phyloP scores from a whole-genome alignment of 2,113 vertebrate genomes.

The Platysternon megacephalum region DNA sequence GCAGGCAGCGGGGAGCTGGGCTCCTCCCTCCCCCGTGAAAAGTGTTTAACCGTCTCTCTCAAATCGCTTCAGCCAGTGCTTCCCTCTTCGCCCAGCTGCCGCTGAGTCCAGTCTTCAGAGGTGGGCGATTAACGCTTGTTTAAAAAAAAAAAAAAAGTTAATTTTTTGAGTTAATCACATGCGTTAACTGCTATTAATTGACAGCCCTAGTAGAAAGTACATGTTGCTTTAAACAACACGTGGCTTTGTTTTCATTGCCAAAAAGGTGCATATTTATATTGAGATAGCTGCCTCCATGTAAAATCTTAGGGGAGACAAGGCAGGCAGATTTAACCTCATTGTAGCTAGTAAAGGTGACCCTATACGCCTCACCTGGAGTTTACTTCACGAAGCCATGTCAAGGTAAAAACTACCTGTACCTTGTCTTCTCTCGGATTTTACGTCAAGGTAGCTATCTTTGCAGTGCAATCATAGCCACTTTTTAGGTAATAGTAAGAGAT shows the following conservation, averaged over 20 bases:
- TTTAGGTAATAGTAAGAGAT: background rate
- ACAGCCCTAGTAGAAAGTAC: fast-evolving
- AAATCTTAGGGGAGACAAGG: background rate
- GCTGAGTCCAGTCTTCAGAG: no score
- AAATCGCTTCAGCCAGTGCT: no score
- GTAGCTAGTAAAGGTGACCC: background rate
- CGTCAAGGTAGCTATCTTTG: background rate
- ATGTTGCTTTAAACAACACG: background rate
- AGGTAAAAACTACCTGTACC: background rate
- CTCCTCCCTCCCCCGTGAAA: no score
- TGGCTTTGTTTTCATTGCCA: background rate
- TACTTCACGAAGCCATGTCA: background rate
- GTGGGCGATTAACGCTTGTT: no score
- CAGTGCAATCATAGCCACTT: background rate
- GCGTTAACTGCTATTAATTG: no score
- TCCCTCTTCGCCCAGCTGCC: no score
- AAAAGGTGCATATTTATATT: background rate
- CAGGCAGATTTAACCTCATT: background rate
- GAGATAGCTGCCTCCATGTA: background rate
- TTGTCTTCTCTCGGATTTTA: background rate
- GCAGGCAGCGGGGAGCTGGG: no score
- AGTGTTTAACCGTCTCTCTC: no score
- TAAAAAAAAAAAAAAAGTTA: no score
- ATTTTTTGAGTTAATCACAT: no score
- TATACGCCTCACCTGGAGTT: background rate